Evolutionary conservation across 2,888 invertebrate genomes (phyloP), one percentile per base, ranked within the genome.

Genomic region (Pecten maximus): DNA sequence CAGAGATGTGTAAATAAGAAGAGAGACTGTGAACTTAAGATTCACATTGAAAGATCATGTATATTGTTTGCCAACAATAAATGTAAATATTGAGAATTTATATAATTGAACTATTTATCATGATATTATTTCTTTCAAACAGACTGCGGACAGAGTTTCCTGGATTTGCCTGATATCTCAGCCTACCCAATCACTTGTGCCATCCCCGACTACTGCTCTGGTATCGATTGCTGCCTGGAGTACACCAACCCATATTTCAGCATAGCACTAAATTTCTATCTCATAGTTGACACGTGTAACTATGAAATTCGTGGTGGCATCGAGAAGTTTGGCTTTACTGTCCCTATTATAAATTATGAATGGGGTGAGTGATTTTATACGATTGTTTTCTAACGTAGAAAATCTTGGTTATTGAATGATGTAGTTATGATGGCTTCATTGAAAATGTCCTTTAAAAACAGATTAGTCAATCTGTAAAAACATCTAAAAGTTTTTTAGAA

Each of bases 231-330:
- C 88, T 95, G 95, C 92, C 87, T 87, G 35, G 40, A 91, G 74
- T 88, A 93, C 28, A 89, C 92, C 87, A 91, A 93, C 74, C 88
- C 88, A 10, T 40, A 90, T 2, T 88, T 94, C 12, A 90, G 92
- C 40, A 74, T 92, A 40, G 88, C 93, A 16, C 93, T 95, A 87
- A 92, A 92, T 54, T 88, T 92, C 35, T 92, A 91, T 74, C 86
- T 95, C 4, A 91, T 92, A 40, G 87, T 95, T n/a, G 93, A 94
- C 88, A 93, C 94, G 8, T 94, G 95, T 89, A 92, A 93, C 40
- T 94, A 92, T 87, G 90, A 86, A 8, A 91, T 95, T 8, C 88
- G 91, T 35, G 91, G 94, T 12, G 93, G 93, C 28, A 93, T 94
- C 50, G 95, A 95, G 89, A 94, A 93, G 12, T 92, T 92, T 74